Conservation (phyloP, 2,113 vertebrate genomes). For the Clarias gariepinus region DNA sequence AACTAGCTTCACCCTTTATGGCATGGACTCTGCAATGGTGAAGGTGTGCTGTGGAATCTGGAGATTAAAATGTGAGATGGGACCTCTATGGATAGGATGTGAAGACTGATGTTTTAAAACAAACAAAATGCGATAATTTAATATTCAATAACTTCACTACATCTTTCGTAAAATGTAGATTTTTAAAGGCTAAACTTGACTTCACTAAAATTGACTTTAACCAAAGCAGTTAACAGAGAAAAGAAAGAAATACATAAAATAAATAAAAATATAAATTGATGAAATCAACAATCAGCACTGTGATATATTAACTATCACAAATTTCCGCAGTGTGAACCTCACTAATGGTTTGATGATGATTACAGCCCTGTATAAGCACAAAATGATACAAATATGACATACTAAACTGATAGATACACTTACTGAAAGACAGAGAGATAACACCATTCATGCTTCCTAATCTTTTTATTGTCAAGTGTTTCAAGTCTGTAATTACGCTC, state of each 20-base stretch:
- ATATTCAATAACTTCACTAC: neutral
- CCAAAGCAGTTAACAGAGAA: neutral
- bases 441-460: neutral
- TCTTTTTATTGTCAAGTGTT: neutral
- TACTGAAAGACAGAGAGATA: neutral
- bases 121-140: neutral
- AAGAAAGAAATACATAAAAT: neutral
- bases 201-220: neutral
- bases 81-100: too few species aligned
- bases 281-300: neutral
- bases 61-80: too few species aligned
- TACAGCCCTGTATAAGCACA: neutral
- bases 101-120: neutral
- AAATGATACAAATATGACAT: neutral
- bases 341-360: neutral
- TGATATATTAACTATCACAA: neutral
- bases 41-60: too few species aligned
- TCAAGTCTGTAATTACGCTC: neutral
- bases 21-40: too few species aligned
- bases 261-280: neutral
- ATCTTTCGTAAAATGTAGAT: neutral
- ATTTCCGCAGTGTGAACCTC: neutral
- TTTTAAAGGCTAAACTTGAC: neutral
- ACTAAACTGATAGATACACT: neutral
- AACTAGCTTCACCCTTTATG: too few species aligned